Evolutionary conservation across 2,797 vertebrate genomes (phyloP).

Genomic region (Ptychadena robeensis): DNA sequence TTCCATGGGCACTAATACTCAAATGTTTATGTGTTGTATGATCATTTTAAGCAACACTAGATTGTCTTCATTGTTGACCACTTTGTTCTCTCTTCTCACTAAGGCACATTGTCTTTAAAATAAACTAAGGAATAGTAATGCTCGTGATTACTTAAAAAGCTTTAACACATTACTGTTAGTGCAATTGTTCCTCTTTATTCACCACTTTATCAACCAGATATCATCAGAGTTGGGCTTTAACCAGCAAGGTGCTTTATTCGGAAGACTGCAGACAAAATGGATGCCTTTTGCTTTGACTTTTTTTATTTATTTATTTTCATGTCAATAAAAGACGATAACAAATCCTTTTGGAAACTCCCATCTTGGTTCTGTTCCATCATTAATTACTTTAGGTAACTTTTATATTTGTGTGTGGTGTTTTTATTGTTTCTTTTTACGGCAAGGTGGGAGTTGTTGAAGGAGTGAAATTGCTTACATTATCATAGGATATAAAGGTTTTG

Average conservation of each 20-base stretch:
- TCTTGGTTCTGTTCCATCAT: background rate
- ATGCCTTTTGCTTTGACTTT: background rate
- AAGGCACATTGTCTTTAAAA: too few species aligned
- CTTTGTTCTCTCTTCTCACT: too few species aligned
- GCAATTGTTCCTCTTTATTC: too few species aligned
- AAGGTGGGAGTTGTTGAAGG: background rate
- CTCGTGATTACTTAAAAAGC: too few species aligned
- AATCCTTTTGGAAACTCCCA: background rate
- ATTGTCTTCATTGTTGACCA: too few species aligned
- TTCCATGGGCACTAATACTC: too few species aligned
- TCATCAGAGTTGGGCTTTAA: too few species aligned
- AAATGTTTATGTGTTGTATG: too few species aligned
- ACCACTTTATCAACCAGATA: too few species aligned
- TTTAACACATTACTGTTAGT: too few species aligned
- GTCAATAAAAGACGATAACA: background rate
- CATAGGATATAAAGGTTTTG: constrained; percentile 38
- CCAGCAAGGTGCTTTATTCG: background rate
- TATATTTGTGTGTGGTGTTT: constrained; percentile 8
- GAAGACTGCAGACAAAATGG: background rate
- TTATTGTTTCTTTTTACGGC: background rate
- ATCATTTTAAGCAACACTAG: too few species aligned
- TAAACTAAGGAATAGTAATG: too few species aligned
- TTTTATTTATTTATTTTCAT: background rate
- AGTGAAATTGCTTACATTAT: constrained; percentile 19
- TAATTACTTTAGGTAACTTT: constrained; percentile 6